A percentile compares a stretch with the other conserved stretches of the same genome.
Conservation (phyloP, 2,888 invertebrate genomes). For the Cistogaster globosa region DNA sequence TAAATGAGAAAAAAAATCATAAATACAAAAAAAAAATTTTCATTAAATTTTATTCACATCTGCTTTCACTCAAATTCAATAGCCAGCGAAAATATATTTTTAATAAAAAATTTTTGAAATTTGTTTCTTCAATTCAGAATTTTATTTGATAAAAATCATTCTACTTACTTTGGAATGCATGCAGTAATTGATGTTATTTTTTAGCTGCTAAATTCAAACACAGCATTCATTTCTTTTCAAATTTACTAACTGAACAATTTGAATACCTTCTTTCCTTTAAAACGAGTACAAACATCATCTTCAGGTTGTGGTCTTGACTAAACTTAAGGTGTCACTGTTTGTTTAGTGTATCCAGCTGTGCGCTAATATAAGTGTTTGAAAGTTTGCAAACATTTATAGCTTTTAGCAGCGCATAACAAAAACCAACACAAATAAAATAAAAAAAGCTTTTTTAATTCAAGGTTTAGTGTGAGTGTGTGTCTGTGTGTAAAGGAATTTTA, state of each 20-base stretch:
- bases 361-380: slow-evolving; percentile 58
- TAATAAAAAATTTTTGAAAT: too few species aligned
- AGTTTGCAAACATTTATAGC: slow-evolving; percentile 68
- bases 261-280: neutral
- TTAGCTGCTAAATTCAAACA: too few species aligned
- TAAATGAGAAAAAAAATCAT: too few species aligned
- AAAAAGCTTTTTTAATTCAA: slow-evolving; percentile 48
- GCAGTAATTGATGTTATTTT: too few species aligned
- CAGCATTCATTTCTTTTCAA: too few species aligned
- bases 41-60: too few species aligned
- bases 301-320: slow-evolving; percentile 65
- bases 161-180: too few species aligned
- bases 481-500: slow-evolving; percentile 31
- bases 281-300: neutral
- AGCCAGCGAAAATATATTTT: too few species aligned
- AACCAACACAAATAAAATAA: neutral
- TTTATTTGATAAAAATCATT: too few species aligned
- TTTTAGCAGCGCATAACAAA: slow-evolving; percentile 54
- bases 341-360: slow-evolving; percentile 54
- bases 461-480: neutral
- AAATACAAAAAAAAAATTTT: too few species aligned
- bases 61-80: too few species aligned
- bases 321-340: slow-evolving; percentile 42
- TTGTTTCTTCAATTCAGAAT: too few species aligned
- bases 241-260: neutral